A percentile compares a stretch with the other conserved stretches of the same genome.
Evolutionary conservation across 2,113 vertebrate genomes (phyloP).

Genomic region (Aphyosemion australe): DNA sequence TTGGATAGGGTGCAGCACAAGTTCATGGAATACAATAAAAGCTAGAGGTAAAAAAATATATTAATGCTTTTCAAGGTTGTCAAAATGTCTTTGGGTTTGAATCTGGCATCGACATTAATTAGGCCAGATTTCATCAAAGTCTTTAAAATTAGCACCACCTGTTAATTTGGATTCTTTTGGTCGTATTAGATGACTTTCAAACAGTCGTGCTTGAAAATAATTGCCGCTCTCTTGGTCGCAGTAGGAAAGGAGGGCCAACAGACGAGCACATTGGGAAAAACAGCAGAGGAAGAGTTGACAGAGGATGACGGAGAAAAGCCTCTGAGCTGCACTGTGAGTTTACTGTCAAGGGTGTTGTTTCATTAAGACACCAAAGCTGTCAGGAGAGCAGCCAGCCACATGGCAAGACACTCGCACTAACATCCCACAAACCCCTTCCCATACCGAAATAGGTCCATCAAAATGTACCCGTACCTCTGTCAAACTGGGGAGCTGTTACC

Average conservation of each 20-base stretch:
- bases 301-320: constrained; percentile 26
- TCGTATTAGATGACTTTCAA: constrained; percentile 48
- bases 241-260: neutral
- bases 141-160: constrained; percentile 10
- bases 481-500: constrained; percentile 22
- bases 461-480: constrained; percentile 36
- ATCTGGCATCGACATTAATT: neutral
- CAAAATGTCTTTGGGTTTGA: constrained; percentile 1
- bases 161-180: constrained; percentile 35
- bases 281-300: constrained; percentile 7
- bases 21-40: constrained; percentile 46
- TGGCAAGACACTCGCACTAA: constrained; percentile 34
- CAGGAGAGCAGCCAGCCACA: constrained; percentile 48
- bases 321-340: constrained; percentile 35
- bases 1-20: constrained; percentile 38
- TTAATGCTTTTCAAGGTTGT: constrained; percentile 8
- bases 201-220: neutral
- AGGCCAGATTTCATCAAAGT: constrained; percentile 20
- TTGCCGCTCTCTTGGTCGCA: constrained; percentile 18
- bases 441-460: constrained; percentile 39
- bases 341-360: constrained; percentile 57
- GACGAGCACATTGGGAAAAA: constrained; percentile 5
- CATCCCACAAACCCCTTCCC: constrained; percentile 29
- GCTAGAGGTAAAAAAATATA: constrained; percentile 13
- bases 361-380: constrained; percentile 62